Evolutionary conservation across 2,113 vertebrate genomes (phyloP).

Genomic region (Lipotes vexillifer): DNA sequence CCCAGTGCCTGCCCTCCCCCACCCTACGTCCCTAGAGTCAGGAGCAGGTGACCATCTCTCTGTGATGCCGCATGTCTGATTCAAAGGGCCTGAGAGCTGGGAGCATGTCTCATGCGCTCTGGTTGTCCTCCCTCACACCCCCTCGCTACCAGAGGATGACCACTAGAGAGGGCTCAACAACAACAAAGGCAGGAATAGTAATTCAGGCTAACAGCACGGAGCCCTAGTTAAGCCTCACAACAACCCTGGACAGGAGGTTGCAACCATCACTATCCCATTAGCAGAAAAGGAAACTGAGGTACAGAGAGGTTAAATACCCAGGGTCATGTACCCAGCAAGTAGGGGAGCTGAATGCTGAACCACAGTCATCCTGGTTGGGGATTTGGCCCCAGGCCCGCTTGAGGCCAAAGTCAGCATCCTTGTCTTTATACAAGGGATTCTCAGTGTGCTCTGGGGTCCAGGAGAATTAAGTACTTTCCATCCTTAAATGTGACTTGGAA

Average conservation of each 20-base stretch:
- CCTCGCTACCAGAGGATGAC: not conserved
- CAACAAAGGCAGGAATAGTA: too few relatives aligned
- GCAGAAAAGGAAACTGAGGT: not conserved
- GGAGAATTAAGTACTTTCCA: accelerated
- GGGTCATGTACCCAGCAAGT: not conserved
- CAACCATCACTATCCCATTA: accelerated
- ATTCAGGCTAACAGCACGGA: accelerated
- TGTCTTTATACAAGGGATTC: not conserved
- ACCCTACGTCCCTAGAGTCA: not conserved
- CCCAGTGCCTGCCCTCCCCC: too few relatives aligned
- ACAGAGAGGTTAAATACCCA: not conserved
- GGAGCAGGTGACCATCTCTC: not conserved
- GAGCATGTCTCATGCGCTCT: accelerated
- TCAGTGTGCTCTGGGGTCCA: not conserved
- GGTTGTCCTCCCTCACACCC: not conserved
- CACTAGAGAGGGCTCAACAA: accelerated
- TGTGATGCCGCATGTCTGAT: too few relatives aligned
- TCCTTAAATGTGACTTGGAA: too few relatives aligned
- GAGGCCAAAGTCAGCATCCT: not conserved
- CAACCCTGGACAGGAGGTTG: not conserved
- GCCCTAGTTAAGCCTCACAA: not conserved
- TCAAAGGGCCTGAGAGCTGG: not conserved
- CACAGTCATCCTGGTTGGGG: not conserved
- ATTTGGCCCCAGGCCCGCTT: not conserved
- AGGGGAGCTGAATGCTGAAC: not conserved